These are phyloP conservation scores for Argynnis bischoffii DNA, from an alignment of 2,888 invertebrate species.

Conservation along the genomic window DNA sequence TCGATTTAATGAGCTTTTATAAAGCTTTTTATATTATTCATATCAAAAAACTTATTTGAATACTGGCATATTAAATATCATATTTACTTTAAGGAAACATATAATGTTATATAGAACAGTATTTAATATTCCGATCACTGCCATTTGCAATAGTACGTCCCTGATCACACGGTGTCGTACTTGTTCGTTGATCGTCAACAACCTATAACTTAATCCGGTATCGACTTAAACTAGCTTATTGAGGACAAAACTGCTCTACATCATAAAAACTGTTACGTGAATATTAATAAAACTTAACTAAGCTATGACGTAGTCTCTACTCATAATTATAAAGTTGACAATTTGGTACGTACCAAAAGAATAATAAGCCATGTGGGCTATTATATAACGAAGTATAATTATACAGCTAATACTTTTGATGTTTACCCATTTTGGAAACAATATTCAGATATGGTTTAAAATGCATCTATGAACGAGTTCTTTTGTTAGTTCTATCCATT, in stretches of 20 bases:
- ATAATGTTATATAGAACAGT: not conserved
- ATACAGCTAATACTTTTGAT: too few species aligned
- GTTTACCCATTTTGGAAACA: too few species aligned
- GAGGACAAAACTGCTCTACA: slow-evolving; percentile 45
- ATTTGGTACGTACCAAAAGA: too few species aligned
- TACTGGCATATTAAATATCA: not conserved
- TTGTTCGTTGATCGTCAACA: slow-evolving; percentile 66
- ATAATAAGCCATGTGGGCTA: too few species aligned
- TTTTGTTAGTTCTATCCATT: too few species aligned
- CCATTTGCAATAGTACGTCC: slow-evolving; percentile 47
- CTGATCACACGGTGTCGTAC: slow-evolving; percentile 55
- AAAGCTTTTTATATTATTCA: not conserved
- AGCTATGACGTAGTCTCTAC: not conserved
- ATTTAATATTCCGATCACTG: not conserved
- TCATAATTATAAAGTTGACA: too few species aligned
- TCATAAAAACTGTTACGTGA: slow-evolving; percentile 48
- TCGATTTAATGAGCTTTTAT: not conserved
- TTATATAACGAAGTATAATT: too few species aligned
- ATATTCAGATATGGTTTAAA: too few species aligned
- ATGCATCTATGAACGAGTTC: too few species aligned
- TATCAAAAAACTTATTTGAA: too few species aligned
- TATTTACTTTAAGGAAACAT: not conserved
- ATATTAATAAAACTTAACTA: slow-evolving; percentile 4
- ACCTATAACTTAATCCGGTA: slow-evolving; percentile 64
- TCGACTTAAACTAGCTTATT: slow-evolving; percentile 38